These are phyloP conservation scores for Aphelenchoides fujianensis DNA, from an alignment of 1,140 invertebrate genomes.

Conservation along the genomic window DNA sequence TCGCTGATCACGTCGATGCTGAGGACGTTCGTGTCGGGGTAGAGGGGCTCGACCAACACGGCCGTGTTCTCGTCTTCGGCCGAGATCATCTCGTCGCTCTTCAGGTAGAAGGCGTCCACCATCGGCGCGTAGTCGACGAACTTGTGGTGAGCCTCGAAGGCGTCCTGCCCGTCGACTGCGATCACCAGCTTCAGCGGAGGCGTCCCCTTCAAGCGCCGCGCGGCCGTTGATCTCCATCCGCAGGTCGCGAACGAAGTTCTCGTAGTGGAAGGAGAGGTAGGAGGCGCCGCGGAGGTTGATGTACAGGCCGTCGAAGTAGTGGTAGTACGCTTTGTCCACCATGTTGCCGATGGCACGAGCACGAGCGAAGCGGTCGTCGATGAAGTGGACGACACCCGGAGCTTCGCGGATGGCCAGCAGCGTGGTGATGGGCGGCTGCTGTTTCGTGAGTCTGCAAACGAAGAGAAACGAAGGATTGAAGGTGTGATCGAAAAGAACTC, in stretches of 20 bases:
- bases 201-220: not conserved
- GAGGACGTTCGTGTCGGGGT: not conserved
- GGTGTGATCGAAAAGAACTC: not conserved
- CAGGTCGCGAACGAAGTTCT: not conserved
- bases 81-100: constrained; percentile 4
- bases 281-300: not conserved
- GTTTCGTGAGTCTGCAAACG: not conserved
- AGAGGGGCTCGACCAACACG: not conserved
- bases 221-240: not conserved
- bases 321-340: not conserved
- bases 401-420: constrained; percentile 15
- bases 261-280: constrained; percentile 6
- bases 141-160: not conserved
- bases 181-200: not conserved
- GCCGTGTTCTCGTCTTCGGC: not conserved
- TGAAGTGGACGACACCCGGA: not conserved
- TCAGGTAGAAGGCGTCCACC: constrained; percentile 13
- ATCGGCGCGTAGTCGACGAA: not conserved
- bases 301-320: constrained; percentile 20
- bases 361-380: not conserved
- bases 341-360: not conserved
- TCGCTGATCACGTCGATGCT: not conserved
- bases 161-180: not conserved
- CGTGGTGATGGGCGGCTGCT: not conserved
- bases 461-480: not conserved